Evolutionary conservation across 2,797 vertebrate genomes (phyloP).

Genomic region (Cuculus canorus): DNA sequence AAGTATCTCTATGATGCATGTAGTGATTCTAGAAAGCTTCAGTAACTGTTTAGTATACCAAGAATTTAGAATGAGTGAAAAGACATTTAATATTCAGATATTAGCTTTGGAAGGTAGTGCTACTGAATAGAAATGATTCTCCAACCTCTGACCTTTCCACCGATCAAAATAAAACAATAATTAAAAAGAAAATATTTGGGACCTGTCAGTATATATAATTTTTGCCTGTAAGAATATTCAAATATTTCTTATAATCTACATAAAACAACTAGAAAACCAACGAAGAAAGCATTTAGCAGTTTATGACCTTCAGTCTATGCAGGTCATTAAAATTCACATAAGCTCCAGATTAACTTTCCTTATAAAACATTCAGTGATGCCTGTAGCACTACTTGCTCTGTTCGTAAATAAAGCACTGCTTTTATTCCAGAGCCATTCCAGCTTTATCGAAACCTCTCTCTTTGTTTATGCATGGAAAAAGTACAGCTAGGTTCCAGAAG

Average conservation of each 20-base stretch:
- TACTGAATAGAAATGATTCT: not conserved
- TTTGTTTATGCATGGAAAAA: not conserved
- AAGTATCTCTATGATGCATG: not conserved
- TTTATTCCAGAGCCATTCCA: not conserved
- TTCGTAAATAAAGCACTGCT: not conserved
- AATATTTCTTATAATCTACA: not conserved
- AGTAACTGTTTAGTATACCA: not conserved
- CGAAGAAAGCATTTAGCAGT: not conserved
- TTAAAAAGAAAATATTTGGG: not conserved
- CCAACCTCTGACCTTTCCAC: not conserved
- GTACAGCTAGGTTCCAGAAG: not conserved
- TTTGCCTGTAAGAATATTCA: not conserved
- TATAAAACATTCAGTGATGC: not conserved
- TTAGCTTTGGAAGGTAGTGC: not conserved
- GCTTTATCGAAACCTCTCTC: not conserved
- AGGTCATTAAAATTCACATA: slow-evolving; percentile 17
- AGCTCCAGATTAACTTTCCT: not conserved
- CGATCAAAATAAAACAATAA: not conserved
- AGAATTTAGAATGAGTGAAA: not conserved
- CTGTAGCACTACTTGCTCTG: not conserved
- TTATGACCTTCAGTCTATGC: not conserved
- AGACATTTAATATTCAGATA: not conserved
- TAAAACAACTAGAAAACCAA: not conserved
- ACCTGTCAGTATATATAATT: not conserved
- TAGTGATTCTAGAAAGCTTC: not conserved